These are phyloP conservation scores for Sebastes minor DNA, from an alignment of 2,797 vertebrate genomes.

Conservation along the genomic window DNA sequence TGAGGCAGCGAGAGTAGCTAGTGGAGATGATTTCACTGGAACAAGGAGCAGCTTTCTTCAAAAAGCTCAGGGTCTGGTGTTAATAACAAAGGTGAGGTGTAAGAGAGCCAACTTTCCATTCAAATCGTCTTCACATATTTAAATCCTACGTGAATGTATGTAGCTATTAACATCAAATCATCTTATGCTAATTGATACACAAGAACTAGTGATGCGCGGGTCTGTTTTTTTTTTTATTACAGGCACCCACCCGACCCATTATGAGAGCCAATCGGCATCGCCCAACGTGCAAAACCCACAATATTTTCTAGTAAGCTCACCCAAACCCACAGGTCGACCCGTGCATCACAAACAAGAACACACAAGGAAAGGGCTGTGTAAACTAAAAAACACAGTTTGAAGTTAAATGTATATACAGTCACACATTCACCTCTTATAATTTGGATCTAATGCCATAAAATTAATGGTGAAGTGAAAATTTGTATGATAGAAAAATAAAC, in stretches of 20 bases:
- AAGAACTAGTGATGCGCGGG: not conserved
- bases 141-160: not conserved
- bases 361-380: not conserved
- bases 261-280: too few relatives aligned
- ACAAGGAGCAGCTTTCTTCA: constrained; percentile 90
- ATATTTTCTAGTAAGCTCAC: not conserved
- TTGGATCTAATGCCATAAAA: not conserved
- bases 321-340: not conserved
- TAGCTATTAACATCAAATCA: not conserved
- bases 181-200: not conserved
- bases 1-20: constrained; percentile 91
- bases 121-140: not conserved
- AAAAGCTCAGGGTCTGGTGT: constrained; percentile 89
- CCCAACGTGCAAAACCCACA: too few relatives aligned
- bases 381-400: not conserved
- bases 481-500: not conserved
- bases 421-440: not conserved
- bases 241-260: too few relatives aligned
- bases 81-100: constrained; percentile 11
- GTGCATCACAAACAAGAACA: not conserved
- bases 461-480: not conserved
- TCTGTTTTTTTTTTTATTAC: not conserved
- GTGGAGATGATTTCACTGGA: constrained; percentile 89
- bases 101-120: not conserved
- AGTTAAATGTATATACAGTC: not conserved